Evolutionary conservation across 2,797 vertebrate genomes (phyloP).

Genomic region (Pelochelys cantorii): DNA sequence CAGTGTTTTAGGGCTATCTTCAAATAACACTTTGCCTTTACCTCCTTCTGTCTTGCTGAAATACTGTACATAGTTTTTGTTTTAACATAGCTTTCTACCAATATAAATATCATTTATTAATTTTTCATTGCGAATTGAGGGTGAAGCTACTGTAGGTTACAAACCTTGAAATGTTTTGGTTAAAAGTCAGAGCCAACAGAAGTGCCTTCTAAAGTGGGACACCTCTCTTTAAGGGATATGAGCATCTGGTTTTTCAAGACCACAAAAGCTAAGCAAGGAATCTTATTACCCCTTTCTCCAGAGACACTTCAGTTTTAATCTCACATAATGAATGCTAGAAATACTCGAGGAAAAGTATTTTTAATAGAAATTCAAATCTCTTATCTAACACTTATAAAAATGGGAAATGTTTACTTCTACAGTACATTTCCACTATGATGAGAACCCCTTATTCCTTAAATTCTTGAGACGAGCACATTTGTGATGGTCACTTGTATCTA

Average conservation of each 20-base stretch:
- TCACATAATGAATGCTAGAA: neutral
- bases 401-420: neutral
- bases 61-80: too few species aligned
- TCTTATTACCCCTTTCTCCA: neutral
- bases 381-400: neutral
- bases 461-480: neutral
- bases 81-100: too few species aligned
- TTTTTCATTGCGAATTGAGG: neutral
- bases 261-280: neutral
- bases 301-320: neutral
- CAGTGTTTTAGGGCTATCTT: neutral
- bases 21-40: neutral
- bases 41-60: neutral
- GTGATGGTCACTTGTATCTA: neutral
- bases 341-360: neutral
- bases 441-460: neutral
- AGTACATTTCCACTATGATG: neutral
- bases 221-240: neutral
- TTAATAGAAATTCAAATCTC: neutral
- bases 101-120: neutral
- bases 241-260: neutral
- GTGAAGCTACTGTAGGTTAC: neutral
- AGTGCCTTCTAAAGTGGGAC: neutral
- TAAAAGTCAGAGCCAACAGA: neutral
- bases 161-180: neutral